These are phyloP conservation scores for Aphodius sticticus DNA, from an alignment of 2,888 invertebrate species.

Conservation along the genomic window DNA sequence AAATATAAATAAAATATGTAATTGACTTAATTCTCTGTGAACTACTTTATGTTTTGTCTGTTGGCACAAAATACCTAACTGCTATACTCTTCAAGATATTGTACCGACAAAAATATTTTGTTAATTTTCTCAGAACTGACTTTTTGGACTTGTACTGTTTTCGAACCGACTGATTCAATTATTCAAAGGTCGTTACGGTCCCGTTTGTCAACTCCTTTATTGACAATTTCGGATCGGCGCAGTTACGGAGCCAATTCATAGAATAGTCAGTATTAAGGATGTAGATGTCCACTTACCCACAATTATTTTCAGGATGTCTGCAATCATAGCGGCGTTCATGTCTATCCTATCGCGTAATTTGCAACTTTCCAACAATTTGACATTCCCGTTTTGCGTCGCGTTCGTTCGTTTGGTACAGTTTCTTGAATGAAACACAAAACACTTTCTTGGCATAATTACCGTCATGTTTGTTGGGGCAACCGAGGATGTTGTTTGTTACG, in stretches of 20 bases:
- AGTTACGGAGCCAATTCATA: background rate
- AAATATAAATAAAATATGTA: no score
- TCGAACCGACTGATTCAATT: no score
- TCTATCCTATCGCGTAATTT: constrained; percentile 10
- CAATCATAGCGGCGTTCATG: constrained; percentile 20
- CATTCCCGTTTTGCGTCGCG: background rate
- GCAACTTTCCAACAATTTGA: constrained; percentile 23
- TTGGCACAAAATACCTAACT: no score
- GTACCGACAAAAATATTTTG: no score
- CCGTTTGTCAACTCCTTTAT: background rate
- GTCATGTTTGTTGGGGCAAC: background rate
- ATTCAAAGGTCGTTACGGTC: background rate
- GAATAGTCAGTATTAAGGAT: background rate
- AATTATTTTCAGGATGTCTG: constrained; percentile 26
- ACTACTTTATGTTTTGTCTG: no score
- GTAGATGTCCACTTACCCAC: constrained; percentile 11
- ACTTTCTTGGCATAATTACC: constrained; percentile 4
- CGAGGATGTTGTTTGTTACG: constrained; percentile 6
- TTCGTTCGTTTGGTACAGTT: background rate
- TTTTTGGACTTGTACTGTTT: no score
- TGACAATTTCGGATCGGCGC: background rate
- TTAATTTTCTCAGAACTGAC: no score
- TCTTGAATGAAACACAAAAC: constrained; percentile 4
- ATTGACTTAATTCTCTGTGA: no score
- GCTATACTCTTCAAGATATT: no score